Conservation (phyloP, 2,888 invertebrate genomes). For the Nomada fabriciana region DNA sequence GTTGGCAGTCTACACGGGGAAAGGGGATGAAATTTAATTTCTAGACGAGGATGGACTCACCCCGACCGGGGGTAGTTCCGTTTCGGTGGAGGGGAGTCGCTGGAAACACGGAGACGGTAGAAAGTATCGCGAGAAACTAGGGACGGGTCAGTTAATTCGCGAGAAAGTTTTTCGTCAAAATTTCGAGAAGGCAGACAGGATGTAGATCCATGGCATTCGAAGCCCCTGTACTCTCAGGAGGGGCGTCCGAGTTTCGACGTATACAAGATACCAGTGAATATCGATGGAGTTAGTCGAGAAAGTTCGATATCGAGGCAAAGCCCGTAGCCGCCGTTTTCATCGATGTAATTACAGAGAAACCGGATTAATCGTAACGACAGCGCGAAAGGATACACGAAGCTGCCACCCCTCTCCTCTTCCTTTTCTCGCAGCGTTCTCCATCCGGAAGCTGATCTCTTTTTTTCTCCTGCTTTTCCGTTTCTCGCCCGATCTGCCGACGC, state of each 20-base stretch:
- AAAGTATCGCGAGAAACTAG: constrained; percentile 1
- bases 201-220: not conserved
- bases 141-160: constrained; percentile 13
- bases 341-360: constrained; percentile 47
- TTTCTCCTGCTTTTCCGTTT: constrained; percentile 4
- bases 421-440: not conserved
- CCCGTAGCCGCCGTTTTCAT: constrained; percentile 2
- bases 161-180: constrained; percentile 10
- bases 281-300: not conserved
- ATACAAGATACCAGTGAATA: not conserved
- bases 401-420: not conserved
- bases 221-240: too few species aligned
- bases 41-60: constrained; percentile 37
- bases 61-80: not conserved
- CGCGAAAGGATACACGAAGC: constrained; percentile 28
- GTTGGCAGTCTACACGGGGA: constrained; percentile 41
- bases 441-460: not conserved
- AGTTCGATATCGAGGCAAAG: constrained; percentile 29
- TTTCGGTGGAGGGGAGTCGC: not conserved
- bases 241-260: not conserved
- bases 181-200: not conserved
- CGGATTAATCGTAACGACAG: constrained; percentile 51
- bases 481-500: constrained; percentile 9
- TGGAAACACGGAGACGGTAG: not conserved
- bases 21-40: constrained; percentile 71